Conservation (phyloP, 1,140 invertebrate genomes). For the Cephus cinctus region DNA sequence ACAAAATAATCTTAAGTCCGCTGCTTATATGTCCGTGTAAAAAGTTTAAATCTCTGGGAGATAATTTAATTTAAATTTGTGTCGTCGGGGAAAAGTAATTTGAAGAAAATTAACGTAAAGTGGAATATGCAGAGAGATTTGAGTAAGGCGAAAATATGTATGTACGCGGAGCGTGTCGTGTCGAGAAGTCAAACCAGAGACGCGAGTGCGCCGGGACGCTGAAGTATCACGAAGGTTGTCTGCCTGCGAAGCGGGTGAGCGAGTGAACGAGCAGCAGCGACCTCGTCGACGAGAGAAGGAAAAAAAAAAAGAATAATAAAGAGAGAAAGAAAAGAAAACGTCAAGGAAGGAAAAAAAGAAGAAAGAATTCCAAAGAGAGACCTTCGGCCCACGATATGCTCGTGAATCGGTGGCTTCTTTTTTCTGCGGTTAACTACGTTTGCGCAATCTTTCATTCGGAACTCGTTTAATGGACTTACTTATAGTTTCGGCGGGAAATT, state of each 20-base stretch:
- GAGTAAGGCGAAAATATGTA: not conserved
- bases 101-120: too few species aligned
- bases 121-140: too few species aligned
- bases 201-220: too few species aligned
- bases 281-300: constrained; percentile 36
- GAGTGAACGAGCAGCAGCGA: constrained; percentile 38
- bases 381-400: constrained; percentile 20
- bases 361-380: constrained; percentile 25
- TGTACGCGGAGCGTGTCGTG: too few species aligned
- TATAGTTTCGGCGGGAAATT: too few species aligned
- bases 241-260: constrained; percentile 43
- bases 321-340: constrained; percentile 13
- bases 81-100: not conserved
- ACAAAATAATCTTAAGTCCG: too few species aligned
- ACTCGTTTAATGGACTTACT: too few species aligned
- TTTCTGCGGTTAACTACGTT: too few species aligned
- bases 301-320: constrained; percentile 22
- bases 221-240: constrained; percentile 50
- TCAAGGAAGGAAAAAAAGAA: constrained; percentile 25
- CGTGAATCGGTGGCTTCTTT: not conserved
- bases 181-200: too few species aligned
- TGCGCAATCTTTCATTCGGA: too few species aligned
- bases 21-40: too few species aligned
- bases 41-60: too few species aligned
- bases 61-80: not conserved